Conservation (phyloP, 2,888 invertebrate species). For the Liodrosophila aerea region DNA sequence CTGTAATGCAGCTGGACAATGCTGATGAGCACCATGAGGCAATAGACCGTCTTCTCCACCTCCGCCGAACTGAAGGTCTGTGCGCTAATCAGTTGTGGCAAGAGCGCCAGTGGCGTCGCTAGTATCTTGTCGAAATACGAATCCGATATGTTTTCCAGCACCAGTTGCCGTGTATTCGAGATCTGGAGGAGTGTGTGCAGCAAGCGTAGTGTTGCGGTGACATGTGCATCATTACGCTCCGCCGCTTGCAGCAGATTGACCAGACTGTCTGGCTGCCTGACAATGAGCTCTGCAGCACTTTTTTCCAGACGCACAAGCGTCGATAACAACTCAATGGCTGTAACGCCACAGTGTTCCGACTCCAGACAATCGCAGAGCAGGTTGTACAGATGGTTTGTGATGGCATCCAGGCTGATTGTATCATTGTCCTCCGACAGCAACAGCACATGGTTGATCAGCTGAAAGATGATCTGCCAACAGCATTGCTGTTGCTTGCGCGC, state of each 20-base stretch:
- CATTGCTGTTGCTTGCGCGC: slow-evolving; percentile 73
- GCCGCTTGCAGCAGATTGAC: slow-evolving; percentile 71
- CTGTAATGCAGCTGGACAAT: too few species aligned
- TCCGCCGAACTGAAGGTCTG: slow-evolving; percentile 62
- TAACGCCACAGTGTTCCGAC: slow-evolving; percentile 72
- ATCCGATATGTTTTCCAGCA: slow-evolving; percentile 79
- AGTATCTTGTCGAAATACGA: slow-evolving; percentile 81
- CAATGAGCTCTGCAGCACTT: slow-evolving; percentile 60
- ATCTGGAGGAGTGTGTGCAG: slow-evolving; percentile 73
- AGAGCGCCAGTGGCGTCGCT: slow-evolving; percentile 64
- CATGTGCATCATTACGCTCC: slow-evolving; percentile 75
- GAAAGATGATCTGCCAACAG: slow-evolving; percentile 76
- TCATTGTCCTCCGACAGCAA: slow-evolving; percentile 65
- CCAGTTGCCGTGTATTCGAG: slow-evolving; percentile 77
- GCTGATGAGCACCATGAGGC: slow-evolving; percentile 77
- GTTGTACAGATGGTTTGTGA: slow-evolving; percentile 75
- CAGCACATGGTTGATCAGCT: slow-evolving; percentile 73
- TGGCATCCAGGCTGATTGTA: slow-evolving; percentile 76
- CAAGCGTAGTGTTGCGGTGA: slow-evolving; percentile 73
- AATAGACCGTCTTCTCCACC: slow-evolving; percentile 77
- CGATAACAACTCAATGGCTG: slow-evolving; percentile 75
- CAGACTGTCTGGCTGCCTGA: slow-evolving; percentile 69
- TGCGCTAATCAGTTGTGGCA: slow-evolving; percentile 60
- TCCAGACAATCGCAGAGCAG: slow-evolving; percentile 75
- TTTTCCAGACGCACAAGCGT: slow-evolving; percentile 66